These are phyloP conservation scores for Cryptocheilus praepositus DNA, from an alignment of 2,888 invertebrate species.

Conservation along the genomic window DNA sequence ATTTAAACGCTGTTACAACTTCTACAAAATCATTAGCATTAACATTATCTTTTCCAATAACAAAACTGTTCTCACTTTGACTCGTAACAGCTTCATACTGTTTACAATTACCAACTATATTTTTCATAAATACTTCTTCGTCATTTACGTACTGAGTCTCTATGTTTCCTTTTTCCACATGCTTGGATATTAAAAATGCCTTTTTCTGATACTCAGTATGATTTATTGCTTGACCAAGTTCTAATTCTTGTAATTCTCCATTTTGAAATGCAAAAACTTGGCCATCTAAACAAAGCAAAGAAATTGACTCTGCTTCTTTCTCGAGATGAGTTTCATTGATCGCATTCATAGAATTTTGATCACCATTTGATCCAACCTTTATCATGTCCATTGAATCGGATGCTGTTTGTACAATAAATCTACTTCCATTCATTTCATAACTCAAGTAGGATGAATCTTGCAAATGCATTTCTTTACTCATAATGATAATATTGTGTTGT, in stretches of 20 bases:
- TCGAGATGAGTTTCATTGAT: constrained; percentile 39
- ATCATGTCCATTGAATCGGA: constrained; percentile 44
- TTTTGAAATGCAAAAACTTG: constrained; percentile 64
- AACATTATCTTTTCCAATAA: constrained; percentile 46
- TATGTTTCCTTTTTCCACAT: constrained; percentile 39
- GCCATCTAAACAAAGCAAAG: constrained; percentile 64
- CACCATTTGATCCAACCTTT: constrained; percentile 42
- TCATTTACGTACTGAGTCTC: constrained; percentile 42
- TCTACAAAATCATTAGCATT: constrained; percentile 76
- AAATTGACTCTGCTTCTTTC: constrained; percentile 57
- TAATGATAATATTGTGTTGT: constrained; percentile 32
- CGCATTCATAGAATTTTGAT: constrained; percentile 39
- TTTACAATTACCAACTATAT: constrained; percentile 41
- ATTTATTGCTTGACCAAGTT: constrained; percentile 52
- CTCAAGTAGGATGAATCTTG: constrained; percentile 58
- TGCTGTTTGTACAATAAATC: constrained; percentile 61
- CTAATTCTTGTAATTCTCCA: constrained; percentile 61
- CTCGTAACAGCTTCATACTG: constrained; percentile 46
- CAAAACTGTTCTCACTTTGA: constrained; percentile 38
- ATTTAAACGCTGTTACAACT: constrained; percentile 77
- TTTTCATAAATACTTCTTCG: constrained; percentile 5
- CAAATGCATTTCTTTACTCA: constrained; percentile 55
- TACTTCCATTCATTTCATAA: constrained; percentile 66
- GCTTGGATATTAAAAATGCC: constrained; percentile 43
- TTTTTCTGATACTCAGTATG: constrained; percentile 47